phyloP scores from a whole-genome alignment of 2,888 invertebrate genomes.

The Eustalomyia histrio region DNA sequence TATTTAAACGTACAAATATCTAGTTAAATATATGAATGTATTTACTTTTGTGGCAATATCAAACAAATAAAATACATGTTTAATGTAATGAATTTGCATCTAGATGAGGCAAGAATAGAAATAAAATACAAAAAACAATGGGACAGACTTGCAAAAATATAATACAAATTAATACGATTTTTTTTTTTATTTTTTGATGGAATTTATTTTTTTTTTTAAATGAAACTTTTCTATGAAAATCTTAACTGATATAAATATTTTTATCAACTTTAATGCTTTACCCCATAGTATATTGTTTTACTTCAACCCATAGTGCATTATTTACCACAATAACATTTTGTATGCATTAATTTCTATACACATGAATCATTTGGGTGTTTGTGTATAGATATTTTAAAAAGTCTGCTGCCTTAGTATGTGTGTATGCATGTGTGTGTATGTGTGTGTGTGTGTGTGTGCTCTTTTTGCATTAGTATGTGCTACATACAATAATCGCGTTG shows the following conservation, averaged over 20 bases:
- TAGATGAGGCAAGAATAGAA: neutral
- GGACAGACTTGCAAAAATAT: neutral
- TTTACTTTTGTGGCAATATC: neutral
- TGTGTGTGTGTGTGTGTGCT: too few relatives aligned
- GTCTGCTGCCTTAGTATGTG: neutral
- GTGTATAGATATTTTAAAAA: neutral
- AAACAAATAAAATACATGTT: constrained; percentile 19
- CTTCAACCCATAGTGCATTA: constrained; percentile 6
- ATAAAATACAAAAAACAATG: neutral
- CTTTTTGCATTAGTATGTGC: neutral
- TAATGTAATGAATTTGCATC: constrained; percentile 13
- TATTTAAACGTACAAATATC: neutral
- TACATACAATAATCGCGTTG: constrained; percentile 19
- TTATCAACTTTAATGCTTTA: too few relatives aligned
- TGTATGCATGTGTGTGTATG: too few relatives aligned
- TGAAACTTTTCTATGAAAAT: too few relatives aligned
- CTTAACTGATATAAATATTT: too few relatives aligned
- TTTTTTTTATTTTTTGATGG: too few relatives aligned
- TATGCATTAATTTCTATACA: neutral
- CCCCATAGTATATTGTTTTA: too few relatives aligned
- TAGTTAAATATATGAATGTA: neutral
- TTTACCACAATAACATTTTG: neutral
- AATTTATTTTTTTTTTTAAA: too few relatives aligned
- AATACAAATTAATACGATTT: too few relatives aligned
- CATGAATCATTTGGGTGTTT: neutral